phyloP scores from a whole-genome alignment of 2,797 vertebrate genomes.

The Nannoperca obscura region DNA sequence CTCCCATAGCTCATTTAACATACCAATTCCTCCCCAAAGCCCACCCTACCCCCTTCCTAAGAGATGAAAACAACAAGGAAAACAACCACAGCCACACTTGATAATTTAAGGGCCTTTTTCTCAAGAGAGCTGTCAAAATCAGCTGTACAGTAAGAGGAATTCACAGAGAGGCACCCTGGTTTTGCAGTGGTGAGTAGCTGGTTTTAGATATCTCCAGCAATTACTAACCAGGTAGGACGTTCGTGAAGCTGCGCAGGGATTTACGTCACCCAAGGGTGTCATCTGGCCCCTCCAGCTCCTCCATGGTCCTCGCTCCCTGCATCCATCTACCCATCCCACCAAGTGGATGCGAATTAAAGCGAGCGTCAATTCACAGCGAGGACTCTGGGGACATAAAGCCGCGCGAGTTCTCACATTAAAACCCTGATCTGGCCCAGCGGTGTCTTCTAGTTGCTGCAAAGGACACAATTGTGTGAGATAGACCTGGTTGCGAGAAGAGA shows the following conservation, averaged over 20 bases:
- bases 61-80: slow-evolving; percentile 78
- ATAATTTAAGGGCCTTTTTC: slow-evolving; percentile 79
- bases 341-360: slow-evolving; percentile 32
- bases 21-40: slow-evolving; percentile 77
- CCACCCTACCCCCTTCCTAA: slow-evolving; percentile 45
- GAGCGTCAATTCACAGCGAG: slow-evolving; percentile 45
- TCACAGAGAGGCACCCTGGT: slow-evolving; percentile 20
- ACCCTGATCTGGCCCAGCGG: slow-evolving; percentile 60
- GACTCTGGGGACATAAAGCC: slow-evolving; percentile 71
- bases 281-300: slow-evolving; percentile 2
- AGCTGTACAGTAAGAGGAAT: slow-evolving; percentile 42
- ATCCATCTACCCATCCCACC: background rate
- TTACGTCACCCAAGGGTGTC: slow-evolving; percentile 14
- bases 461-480: slow-evolving; percentile 59
- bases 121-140: slow-evolving; percentile 75
- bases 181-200: slow-evolving; percentile 23
- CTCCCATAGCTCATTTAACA: slow-evolving; percentile 88
- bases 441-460: slow-evolving; percentile 55
- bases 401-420: slow-evolving; percentile 73
- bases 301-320: background rate
- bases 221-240: background rate
- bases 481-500: slow-evolving; percentile 44
- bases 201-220: slow-evolving; percentile 20
- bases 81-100: slow-evolving; percentile 79
- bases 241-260: background rate